Percentiles rank a stretch among this genome's conserved stretches.
These are phyloP conservation scores for Acanthurus lineatus DNA, from an alignment of 2,797 vertebrate species.

Conservation along the genomic window DNA sequence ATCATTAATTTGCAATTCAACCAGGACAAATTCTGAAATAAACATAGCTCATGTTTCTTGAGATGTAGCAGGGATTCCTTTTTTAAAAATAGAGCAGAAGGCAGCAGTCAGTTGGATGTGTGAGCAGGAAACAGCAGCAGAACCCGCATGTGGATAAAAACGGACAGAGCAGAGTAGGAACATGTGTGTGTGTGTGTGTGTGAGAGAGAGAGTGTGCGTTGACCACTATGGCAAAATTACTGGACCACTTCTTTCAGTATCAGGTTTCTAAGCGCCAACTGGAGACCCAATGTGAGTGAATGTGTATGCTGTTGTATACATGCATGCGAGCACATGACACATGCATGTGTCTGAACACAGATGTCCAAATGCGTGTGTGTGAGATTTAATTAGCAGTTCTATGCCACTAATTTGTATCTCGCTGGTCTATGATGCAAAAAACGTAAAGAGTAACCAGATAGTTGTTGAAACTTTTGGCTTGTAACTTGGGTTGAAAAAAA, in stretches of 20 bases:
- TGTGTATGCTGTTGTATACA: slow-evolving; percentile 16
- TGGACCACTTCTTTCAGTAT: slow-evolving; percentile 75
- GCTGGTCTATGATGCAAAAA: not conserved
- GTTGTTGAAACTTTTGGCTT: not conserved
- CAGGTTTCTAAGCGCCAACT: slow-evolving; percentile 80
- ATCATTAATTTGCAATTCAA: not conserved
- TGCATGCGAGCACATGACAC: slow-evolving; percentile 27
- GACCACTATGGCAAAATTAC: slow-evolving; percentile 74
- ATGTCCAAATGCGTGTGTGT: slow-evolving; percentile 29
- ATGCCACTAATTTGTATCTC: slow-evolving; percentile 5
- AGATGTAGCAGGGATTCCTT: slow-evolving; percentile 13
- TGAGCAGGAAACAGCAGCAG: slow-evolving; percentile 51
- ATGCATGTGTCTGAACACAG: slow-evolving; percentile 35
- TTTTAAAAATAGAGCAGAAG: slow-evolving; percentile 49
- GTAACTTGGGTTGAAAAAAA: not conserved
- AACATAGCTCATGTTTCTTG: not conserved
- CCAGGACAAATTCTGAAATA: not conserved
- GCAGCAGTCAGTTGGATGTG: slow-evolving; percentile 28
- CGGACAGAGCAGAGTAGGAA: slow-evolving; percentile 55
- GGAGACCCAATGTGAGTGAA: slow-evolving; percentile 57
- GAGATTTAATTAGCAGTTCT: slow-evolving; percentile 32
- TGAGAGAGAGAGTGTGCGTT: slow-evolving; percentile 48
- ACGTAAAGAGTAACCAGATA: not conserved
- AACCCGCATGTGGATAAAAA: slow-evolving; percentile 61
- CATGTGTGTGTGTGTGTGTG: slow-evolving; percentile 46